Base-by-base conservation (phyloP, 1,140 invertebrate genomes). In the Drosophila novamexicana region DNA sequence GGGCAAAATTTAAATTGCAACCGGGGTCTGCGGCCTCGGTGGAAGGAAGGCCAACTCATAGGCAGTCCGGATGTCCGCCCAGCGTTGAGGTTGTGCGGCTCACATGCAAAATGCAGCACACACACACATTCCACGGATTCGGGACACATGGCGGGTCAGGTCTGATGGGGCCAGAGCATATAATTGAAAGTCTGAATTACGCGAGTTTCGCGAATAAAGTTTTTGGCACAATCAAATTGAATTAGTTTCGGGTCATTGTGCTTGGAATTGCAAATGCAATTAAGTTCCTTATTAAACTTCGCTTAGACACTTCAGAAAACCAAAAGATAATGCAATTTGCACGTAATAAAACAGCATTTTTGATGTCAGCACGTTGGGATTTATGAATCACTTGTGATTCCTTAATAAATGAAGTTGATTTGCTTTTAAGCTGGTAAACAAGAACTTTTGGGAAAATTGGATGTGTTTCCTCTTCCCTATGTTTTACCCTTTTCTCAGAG, bases 191-290 rank as follows among this genome's bases (percentile, higher is more conserved):
- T 81, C 52, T 29, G 66, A 75, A 74, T 85, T 77, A 49, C 47
- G 49, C 57, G 36, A 70, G 67, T 52, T 77, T 59, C 37, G 50
- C 49, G 49, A 39, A 53, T 61, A 57, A 39, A 79, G 40, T 49
- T 63, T 54, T 45, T 61, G 42, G 57, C 57, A 67, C 57, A 73
- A 71, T 81, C 42, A 67, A 81, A 77, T 81, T 70, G 49, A 76
- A 85, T 85, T 81, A 77, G 39, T 67, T 67, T 74, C 58, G 29
- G 18, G 34, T 67, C 64, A 75, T 63, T 70, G 61, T 73, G 64
- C 61, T 66, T 50, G n/a, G 81, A 85, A 88, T 85, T 88, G 85
- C 68, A 63, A 79, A 85, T 85, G 82, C 57, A 85, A 85, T 86
- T 88, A 75, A 18, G 50, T 44, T 50, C 36, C n/a, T 53, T 79